These are phyloP conservation scores for Drosophila birchii DNA, from an alignment of 2,888 invertebrate species.

Conservation along the genomic window DNA sequence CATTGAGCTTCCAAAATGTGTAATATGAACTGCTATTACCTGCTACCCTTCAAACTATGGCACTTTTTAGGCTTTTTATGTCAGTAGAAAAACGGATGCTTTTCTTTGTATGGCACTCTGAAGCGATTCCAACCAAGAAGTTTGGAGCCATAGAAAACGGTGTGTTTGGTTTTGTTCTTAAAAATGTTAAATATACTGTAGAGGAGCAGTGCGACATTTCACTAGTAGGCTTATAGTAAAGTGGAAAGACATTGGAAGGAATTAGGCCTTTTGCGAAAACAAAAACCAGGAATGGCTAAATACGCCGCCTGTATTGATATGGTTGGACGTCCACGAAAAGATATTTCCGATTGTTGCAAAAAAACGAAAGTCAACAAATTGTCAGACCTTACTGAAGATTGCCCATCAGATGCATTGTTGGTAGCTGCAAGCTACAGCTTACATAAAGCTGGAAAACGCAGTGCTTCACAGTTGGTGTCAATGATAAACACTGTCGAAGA, in stretches of 20 bases:
- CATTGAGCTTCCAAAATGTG: neutral
- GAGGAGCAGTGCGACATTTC: neutral
- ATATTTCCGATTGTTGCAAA: constrained; percentile 3
- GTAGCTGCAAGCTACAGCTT: too few species aligned
- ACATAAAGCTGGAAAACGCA: too few species aligned
- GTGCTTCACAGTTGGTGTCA: too few species aligned
- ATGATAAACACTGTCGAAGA: too few species aligned
- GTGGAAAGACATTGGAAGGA: neutral
- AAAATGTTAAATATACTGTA: constrained; percentile 9
- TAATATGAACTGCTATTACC: neutral
- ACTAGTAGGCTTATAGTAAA: constrained; percentile 1
- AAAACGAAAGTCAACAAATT: constrained; percentile 1
- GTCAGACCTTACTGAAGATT: neutral
- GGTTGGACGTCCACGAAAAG: constrained; percentile 13
- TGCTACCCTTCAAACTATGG: neutral
- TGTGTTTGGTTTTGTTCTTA: constrained; percentile 6
- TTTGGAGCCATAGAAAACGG: constrained; percentile 6
- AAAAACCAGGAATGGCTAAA: neutral
- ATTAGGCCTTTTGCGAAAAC: neutral
- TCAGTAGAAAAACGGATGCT: neutral
- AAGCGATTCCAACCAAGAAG: constrained; percentile 15
- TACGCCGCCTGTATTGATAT: constrained; percentile 1
- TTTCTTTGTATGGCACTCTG: neutral
- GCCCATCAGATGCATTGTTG: too few species aligned
- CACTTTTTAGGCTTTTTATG: neutral